These are phyloP conservation scores for Eremophila alpestris DNA, from an alignment of 2,797 vertebrate species.

Conservation along the genomic window DNA sequence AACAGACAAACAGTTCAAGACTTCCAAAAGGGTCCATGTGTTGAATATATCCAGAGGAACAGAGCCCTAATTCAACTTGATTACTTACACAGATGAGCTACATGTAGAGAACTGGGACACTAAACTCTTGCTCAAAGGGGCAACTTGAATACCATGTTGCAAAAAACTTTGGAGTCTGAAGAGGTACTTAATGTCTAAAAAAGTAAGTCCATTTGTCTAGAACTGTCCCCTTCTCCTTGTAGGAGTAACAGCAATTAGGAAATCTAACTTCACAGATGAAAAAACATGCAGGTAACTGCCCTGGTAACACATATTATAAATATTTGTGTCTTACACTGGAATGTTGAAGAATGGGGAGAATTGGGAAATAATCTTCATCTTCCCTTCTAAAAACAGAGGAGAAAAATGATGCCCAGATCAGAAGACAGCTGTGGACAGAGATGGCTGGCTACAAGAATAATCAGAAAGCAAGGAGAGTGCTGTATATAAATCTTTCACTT, in stretches of 20 bases:
- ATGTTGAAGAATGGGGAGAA: not conserved
- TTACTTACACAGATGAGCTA: not conserved
- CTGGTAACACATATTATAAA: not conserved
- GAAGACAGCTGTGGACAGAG: not conserved
- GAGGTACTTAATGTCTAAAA: not conserved
- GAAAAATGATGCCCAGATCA: not conserved
- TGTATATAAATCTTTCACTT: not conserved
- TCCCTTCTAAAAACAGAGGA: not conserved
- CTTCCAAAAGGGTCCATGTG: not conserved
- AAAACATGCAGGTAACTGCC: not conserved
- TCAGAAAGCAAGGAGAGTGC: not conserved
- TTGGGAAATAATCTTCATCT: not conserved
- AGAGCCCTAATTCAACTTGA: not conserved
- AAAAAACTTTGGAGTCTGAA: not conserved
- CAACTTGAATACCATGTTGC: not conserved
- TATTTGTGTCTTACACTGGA: not conserved
- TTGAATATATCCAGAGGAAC: not conserved
- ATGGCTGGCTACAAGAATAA: not conserved
- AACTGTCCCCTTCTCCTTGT: not conserved
- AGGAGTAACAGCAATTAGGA: not conserved
- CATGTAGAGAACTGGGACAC: not conserved
- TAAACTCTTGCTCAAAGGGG: not conserved
- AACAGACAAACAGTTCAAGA: not conserved
- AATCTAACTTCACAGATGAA: not conserved
- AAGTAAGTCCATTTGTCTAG: not conserved